A percentile compares a stretch with the other conserved stretches of the same genome.
Evolutionary conservation across 1,140 invertebrate species (phyloP).

Genomic region (Euwallacea similis): DNA sequence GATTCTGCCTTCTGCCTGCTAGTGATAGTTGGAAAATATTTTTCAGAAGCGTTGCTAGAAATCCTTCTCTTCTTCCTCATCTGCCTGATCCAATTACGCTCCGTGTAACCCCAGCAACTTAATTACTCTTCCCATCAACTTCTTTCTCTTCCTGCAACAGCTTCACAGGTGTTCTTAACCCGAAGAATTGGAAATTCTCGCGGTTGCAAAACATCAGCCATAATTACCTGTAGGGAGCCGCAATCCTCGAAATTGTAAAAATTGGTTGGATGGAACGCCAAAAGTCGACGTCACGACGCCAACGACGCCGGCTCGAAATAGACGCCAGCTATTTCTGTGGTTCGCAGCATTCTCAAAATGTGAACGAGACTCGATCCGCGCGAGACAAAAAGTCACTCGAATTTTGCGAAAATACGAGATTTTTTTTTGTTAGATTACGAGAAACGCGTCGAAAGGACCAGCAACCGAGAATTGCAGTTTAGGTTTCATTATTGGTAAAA

Average conservation of each 20-base stretch:
- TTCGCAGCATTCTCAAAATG: conserved; percentile 45
- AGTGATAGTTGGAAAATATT: too few relatives aligned
- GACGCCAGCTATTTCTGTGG: conserved; percentile 46
- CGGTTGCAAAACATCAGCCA: not conserved
- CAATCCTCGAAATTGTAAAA: conserved; percentile 21
- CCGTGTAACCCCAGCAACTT: too few relatives aligned
- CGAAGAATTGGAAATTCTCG: too few relatives aligned
- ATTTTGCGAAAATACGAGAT: conserved; percentile 18
- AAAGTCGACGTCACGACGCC: conserved; percentile 41
- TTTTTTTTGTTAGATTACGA: not conserved
- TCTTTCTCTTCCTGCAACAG: too few relatives aligned
- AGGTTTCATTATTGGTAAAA: too few relatives aligned
- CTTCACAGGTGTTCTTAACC: not conserved
- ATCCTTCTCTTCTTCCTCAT: too few relatives aligned
- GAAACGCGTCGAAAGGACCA: too few relatives aligned
- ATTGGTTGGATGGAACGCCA: conserved; percentile 20
- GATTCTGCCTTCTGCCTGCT: too few relatives aligned
- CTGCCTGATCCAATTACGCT: too few relatives aligned
- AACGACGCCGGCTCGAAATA: conserved; percentile 39
- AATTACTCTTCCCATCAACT: too few relatives aligned
- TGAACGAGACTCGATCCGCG: conserved; percentile 33
- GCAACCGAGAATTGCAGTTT: too few relatives aligned
- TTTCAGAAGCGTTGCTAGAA: too few relatives aligned
- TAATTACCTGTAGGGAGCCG: conserved; percentile 7
- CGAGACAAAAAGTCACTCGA: conserved; percentile 16